Evolutionary conservation across 2,888 invertebrate genomes (phyloP).

Genomic region (Mechanitis mazaeus): DNA sequence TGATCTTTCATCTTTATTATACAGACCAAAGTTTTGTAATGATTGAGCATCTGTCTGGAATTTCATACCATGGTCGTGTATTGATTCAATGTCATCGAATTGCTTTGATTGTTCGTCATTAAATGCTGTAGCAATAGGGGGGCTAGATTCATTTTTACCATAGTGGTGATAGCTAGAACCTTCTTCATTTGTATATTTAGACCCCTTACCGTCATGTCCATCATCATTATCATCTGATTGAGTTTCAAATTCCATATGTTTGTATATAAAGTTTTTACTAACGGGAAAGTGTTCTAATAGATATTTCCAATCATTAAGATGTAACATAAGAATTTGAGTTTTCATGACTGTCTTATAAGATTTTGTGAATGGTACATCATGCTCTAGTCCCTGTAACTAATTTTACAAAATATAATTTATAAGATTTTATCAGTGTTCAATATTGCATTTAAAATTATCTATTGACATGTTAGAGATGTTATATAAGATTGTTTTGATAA

Average conservation of each 20-base stretch:
- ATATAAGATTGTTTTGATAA: no score
- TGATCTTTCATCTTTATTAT: no score
- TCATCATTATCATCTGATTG: slow-evolving; percentile 12
- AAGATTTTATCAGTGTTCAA: slow-evolving; percentile 1
- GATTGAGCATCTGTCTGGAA: no score
- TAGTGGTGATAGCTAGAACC: no score
- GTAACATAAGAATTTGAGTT: slow-evolving; percentile 52
- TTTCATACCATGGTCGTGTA: no score
- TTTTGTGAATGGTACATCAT: slow-evolving; percentile 43
- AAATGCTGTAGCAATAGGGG: no score
- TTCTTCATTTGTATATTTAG: neutral
- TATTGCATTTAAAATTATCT: neutral
- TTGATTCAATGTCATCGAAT: no score
- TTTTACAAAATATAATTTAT: slow-evolving; percentile 20
- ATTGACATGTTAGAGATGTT: no score
- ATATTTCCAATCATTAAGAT: slow-evolving; percentile 51
- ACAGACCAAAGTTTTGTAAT: no score
- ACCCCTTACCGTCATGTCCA: slow-evolving; percentile 6
- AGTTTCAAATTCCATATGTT: slow-evolving; percentile 27
- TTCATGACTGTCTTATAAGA: slow-evolving; percentile 50
- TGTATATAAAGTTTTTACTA: slow-evolving; percentile 43
- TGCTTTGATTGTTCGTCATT: no score
- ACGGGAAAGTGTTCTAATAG: slow-evolving; percentile 53
- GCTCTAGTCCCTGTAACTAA: slow-evolving; percentile 53
- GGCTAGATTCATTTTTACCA: no score